phyloP scores from a whole-genome alignment of 2,113 vertebrate genomes.

The Campylomormyrus tamandua region DNA sequence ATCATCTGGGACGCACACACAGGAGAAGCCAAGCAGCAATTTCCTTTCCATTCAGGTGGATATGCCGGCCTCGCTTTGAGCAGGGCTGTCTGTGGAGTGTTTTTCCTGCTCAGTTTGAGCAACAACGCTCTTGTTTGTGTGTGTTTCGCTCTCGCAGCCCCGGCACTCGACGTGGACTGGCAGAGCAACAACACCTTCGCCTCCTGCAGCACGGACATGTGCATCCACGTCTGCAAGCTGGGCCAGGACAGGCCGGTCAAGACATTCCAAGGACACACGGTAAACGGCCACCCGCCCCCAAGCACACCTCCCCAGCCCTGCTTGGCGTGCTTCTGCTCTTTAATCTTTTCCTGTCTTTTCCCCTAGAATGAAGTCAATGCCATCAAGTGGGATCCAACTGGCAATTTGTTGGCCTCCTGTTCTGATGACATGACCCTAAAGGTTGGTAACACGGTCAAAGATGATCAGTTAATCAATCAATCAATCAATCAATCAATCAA shows the following conservation, averaged over 20 bases:
- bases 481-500: neutral
- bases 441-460: constrained; percentile 56
- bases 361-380: constrained; percentile 94
- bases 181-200: constrained; percentile 98
- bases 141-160: constrained; percentile 58
- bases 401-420: constrained; percentile 93
- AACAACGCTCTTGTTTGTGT: neutral
- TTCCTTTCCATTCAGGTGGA: constrained; percentile 94
- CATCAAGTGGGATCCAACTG: constrained; percentile 99
- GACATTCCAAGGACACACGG: constrained; percentile 99
- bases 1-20: constrained; percentile 99
- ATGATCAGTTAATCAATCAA: no score
- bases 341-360: neutral
- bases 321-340: neutral
- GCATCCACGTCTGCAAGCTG: constrained; percentile 95
- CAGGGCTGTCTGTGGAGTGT: neutral
- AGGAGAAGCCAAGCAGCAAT: constrained; percentile 96
- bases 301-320: neutral
- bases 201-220: constrained; percentile 98
- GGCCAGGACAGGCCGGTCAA: constrained; percentile 95
- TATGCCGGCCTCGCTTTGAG: neutral
- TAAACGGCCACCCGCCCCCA: constrained; percentile 51
- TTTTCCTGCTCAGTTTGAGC: neutral
- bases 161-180: constrained; percentile 95
- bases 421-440: constrained; percentile 98